phyloP scores from a whole-genome alignment of 1,140 invertebrate species.

The Dryas iulia region DNA sequence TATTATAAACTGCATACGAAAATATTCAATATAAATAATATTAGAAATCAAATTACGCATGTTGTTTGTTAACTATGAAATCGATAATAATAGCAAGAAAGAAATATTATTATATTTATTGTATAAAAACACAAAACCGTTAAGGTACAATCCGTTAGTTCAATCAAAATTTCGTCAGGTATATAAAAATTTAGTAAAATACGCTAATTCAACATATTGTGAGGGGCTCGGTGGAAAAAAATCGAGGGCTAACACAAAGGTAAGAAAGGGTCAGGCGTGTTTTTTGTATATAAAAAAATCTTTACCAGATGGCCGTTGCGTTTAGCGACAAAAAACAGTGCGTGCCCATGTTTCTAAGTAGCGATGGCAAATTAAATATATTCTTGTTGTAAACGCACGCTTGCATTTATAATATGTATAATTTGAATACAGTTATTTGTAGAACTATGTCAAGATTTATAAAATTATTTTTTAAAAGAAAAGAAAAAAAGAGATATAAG shows the following conservation, averaged over 20 bases:
- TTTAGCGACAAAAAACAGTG: constrained; percentile 76
- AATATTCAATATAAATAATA: constrained; percentile 32
- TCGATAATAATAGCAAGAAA: constrained; percentile 30
- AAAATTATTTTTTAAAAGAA: too few relatives aligned
- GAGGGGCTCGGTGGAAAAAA: constrained; percentile 66
- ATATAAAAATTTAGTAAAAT: constrained; percentile 73
- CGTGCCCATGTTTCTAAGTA: constrained; percentile 70
- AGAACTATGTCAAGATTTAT: too few relatives aligned
- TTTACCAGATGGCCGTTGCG: constrained; percentile 73
- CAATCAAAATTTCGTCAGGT: constrained; percentile 77
- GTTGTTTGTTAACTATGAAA: constrained; percentile 21
- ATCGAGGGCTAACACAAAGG: constrained; percentile 71
- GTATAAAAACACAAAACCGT: constrained; percentile 60
- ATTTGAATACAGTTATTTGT: too few relatives aligned
- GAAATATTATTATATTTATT: constrained; percentile 42
- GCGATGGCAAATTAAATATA: constrained; percentile 39
- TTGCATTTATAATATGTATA: not conserved
- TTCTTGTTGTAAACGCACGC: not conserved
- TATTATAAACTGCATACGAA: constrained; percentile 35
- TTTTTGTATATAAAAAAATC: constrained; percentile 72
- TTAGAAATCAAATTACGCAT: constrained; percentile 22
- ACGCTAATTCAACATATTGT: constrained; percentile 79
- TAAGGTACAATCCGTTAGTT: constrained; percentile 74
- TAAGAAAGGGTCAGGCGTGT: constrained; percentile 78
- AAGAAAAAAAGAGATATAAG: too few relatives aligned